These are phyloP conservation scores for Morbakka virulenta DNA, from an alignment of 30 jellyfish, hydroid and myxozoan species.

Conservation along the genomic window DNA sequence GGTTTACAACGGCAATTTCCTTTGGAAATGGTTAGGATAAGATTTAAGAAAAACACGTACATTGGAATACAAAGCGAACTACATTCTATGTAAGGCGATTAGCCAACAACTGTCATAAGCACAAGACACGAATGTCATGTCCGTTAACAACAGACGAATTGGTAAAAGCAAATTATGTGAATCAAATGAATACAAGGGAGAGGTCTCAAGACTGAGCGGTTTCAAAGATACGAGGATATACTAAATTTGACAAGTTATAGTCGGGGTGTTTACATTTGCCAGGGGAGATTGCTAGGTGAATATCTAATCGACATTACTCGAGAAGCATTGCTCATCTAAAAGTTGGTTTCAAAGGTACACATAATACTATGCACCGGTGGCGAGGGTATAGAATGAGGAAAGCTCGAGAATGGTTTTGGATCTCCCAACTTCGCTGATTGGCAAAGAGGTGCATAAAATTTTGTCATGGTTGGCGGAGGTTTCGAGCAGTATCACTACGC, in stretches of 20 bases:
- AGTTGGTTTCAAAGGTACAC: not conserved
- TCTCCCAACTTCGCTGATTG: not conserved
- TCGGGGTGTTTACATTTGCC: not conserved
- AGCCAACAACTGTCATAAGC: constrained; percentile 18
- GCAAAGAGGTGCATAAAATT: constrained; percentile 4
- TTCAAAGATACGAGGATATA: not conserved
- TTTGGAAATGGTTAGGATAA: not conserved
- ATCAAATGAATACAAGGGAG: constrained; percentile 27
- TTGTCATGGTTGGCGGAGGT: constrained; percentile 32
- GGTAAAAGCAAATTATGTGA: not conserved
- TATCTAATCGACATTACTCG: not conserved
- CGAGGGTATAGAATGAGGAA: constrained; percentile 13
- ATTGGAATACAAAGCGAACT: constrained; percentile 20
- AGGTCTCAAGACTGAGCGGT: constrained; percentile 7
- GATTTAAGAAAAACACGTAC: not conserved
- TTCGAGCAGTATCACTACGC: not conserved
- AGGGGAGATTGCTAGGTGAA: not conserved
- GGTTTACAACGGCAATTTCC: constrained; percentile 17
- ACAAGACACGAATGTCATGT: constrained; percentile 7
- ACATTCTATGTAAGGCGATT: constrained; percentile 22
- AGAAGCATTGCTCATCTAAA: not conserved
- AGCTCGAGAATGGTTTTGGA: constrained; percentile 16
- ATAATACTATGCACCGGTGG: not conserved
- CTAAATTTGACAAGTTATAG: constrained; percentile 17
- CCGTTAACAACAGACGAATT: constrained; percentile 66